A percentile compares a stretch with the other conserved stretches of the same genome.
phyloP scores from a whole-genome alignment of 2,888 invertebrate species.

The Tetheella fluctuosa region DNA sequence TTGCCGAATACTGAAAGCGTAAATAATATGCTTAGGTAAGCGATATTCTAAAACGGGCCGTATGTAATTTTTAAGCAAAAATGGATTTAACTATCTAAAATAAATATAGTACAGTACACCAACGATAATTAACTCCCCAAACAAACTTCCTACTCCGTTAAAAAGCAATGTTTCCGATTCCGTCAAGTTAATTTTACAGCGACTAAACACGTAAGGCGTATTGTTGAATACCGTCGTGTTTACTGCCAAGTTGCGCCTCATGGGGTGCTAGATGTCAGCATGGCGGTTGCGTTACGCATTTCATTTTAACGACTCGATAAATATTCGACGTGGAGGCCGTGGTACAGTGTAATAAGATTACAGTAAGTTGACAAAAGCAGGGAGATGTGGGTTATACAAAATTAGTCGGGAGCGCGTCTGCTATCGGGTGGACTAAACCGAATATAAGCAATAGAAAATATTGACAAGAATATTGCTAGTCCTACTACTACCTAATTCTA shows the following conservation, averaged over 20 bases:
- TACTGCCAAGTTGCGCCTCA: constrained; percentile 43
- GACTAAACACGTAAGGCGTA: constrained; percentile 56
- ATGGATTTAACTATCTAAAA: not conserved
- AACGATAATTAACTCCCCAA: constrained; percentile 23
- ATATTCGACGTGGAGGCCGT: constrained; percentile 31
- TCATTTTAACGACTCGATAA: constrained; percentile 38
- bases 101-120: not conserved
- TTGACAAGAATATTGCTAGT: too few species aligned
- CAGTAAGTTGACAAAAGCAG: not conserved
- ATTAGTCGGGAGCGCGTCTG: not conserved
- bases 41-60: too few species aligned
- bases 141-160: constrained; percentile 21
- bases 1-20: too few species aligned
- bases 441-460: not conserved
- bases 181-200: constrained; percentile 68
- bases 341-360: not conserved
- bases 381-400: not conserved
- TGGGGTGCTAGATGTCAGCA: constrained; percentile 46
- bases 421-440: not conserved
- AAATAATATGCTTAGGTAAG: too few species aligned
- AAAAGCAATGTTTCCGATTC: constrained; percentile 29
- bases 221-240: constrained; percentile 22
- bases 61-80: too few species aligned
- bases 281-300: constrained; percentile 35
- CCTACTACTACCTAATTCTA: too few species aligned